Evolutionary conservation across 2,888 invertebrate genomes (phyloP).

Genomic region (Julus scandinavius): DNA sequence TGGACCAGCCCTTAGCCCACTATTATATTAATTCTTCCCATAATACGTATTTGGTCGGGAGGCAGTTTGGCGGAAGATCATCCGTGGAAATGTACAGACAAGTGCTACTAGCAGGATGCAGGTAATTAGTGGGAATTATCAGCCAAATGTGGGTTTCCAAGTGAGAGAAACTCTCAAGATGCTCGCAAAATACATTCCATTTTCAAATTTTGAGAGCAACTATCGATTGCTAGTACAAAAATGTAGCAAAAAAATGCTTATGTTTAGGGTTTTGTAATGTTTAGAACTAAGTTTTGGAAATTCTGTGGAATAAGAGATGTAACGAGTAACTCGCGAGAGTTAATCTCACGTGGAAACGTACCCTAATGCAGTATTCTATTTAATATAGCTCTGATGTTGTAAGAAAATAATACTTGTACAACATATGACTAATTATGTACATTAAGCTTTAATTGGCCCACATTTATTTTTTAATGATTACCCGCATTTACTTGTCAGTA

Average conservation of each 20-base stretch:
- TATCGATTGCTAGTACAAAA: no score
- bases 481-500: background rate
- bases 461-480: background rate
- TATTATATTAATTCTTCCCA: slow-evolving; percentile 99
- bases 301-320: background rate
- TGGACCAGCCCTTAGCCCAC: slow-evolving; percentile 98
- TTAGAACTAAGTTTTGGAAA: background rate
- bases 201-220: no score
- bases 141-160: no score
- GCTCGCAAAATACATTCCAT: no score
- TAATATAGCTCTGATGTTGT: no score
- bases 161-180: no score
- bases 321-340: no score
- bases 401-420: no score
- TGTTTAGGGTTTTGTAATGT: no score
- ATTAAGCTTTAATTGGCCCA: background rate
- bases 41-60: slow-evolving; percentile 91
- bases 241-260: no score
- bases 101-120: slow-evolving; percentile 94
- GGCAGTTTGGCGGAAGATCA: slow-evolving; percentile 98
- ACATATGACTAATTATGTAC: no score
- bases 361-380: background rate
- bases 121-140: slow-evolving; percentile 70
- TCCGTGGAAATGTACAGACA: slow-evolving; percentile 99
- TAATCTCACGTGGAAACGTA: no score